These are phyloP conservation scores for Nothoprocta pentlandii DNA, from an alignment of 2,113 vertebrate genomes.

Conservation along the genomic window DNA sequence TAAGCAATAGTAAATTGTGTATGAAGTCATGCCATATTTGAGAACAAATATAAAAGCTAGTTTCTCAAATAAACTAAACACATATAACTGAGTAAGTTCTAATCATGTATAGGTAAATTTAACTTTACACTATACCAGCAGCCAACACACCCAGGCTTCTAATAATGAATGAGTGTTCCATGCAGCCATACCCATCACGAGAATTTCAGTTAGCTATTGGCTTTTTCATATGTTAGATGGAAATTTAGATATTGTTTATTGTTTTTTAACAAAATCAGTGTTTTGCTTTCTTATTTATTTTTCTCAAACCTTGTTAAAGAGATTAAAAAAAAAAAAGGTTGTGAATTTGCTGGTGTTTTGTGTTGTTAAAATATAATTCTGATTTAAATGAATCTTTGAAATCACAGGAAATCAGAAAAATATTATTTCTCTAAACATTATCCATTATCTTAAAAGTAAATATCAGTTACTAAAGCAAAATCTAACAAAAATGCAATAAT, in stretches of 20 bases:
- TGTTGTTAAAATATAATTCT: neutral
- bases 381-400: neutral
- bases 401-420: neutral
- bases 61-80: neutral
- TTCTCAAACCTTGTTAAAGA: neutral
- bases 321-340: neutral
- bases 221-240: neutral
- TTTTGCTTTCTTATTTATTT: neutral
- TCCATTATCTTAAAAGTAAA: neutral
- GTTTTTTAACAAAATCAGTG: neutral
- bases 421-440: neutral
- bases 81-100: neutral
- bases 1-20: neutral
- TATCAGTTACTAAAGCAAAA: neutral
- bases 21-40: neutral
- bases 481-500: neutral
- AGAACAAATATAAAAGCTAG: neutral
- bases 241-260: neutral
- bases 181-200: neutral
- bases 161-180: neutral
- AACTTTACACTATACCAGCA: neutral
- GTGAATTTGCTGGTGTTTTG: neutral
- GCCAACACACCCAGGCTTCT: neutral
- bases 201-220: neutral
- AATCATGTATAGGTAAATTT: neutral